Conservation (phyloP, 2,797 vertebrate genomes). For the Chelon labrosus region DNA sequence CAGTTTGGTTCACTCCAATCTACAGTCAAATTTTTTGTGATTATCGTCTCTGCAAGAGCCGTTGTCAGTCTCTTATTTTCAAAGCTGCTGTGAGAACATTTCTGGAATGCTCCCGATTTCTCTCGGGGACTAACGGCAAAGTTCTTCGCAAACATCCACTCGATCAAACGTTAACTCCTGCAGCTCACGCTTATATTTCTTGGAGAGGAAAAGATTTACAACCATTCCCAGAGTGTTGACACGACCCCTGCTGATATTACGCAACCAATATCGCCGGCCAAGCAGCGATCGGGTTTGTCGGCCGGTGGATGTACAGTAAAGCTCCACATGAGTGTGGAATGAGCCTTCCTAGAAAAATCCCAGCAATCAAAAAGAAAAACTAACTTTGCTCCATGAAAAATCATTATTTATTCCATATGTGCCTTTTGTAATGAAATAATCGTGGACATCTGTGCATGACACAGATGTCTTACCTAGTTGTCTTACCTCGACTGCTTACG, state of each 20-base stretch:
- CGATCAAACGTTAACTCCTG: slow-evolving; percentile 60
- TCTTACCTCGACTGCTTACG: slow-evolving; percentile 87
- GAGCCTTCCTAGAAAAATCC: slow-evolving; percentile 6
- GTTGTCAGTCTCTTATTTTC: neutral
- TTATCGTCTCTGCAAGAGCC: neutral
- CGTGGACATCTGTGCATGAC: neutral
- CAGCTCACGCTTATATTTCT: slow-evolving; percentile 54
- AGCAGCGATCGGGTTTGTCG: slow-evolving; percentile 29
- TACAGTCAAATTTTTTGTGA: neutral
- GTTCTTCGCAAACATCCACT: slow-evolving; percentile 55
- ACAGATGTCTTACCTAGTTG: too few relatives aligned
- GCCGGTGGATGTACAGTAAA: slow-evolving; percentile 24
- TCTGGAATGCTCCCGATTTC: slow-evolving; percentile 21
- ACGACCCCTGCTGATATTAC: slow-evolving; percentile 47
- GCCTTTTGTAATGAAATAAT: neutral
- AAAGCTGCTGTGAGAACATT: slow-evolving; percentile 39
- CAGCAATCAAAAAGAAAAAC: slow-evolving; percentile 18
- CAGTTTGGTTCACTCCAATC: neutral
- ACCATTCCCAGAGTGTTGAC: slow-evolving; percentile 57
- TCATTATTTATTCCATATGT: neutral
- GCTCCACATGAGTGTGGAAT: slow-evolving; percentile 33
- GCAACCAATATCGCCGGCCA: slow-evolving; percentile 24
- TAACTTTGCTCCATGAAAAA: neutral
- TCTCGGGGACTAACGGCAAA: slow-evolving; percentile 27
- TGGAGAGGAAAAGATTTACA: slow-evolving; percentile 62